phyloP scores from a whole-genome alignment of 2,888 invertebrate genomes.

The Cataglyphis rosenhaueri region DNA sequence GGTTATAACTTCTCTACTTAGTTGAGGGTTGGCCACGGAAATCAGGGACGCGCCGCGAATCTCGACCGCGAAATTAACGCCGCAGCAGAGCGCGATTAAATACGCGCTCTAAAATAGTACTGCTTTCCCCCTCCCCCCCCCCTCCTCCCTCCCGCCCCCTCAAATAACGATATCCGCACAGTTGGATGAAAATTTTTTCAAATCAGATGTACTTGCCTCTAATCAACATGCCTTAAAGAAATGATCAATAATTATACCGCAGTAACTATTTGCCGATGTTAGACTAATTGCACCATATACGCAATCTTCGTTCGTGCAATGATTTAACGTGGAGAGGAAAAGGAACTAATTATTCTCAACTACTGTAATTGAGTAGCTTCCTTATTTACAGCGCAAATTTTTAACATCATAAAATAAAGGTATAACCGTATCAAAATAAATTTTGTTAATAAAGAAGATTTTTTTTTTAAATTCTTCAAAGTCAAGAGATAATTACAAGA shows the following conservation, averaged over 20 bases:
- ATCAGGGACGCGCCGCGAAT: background rate
- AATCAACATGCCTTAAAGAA: background rate
- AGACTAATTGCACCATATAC: slow-evolving; percentile 18
- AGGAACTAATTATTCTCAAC: slow-evolving; percentile 4
- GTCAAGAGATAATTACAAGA: background rate
- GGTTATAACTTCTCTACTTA: slow-evolving; percentile 47
- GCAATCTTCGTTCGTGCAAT: background rate
- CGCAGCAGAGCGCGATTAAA: background rate
- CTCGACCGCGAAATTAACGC: slow-evolving; percentile 46
- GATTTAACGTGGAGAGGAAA: background rate
- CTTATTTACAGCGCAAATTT: background rate
- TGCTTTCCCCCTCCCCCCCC: no score
- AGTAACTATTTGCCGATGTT: slow-evolving; percentile 14
- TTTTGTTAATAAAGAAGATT: background rate
- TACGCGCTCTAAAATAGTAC: background rate
- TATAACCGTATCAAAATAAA: background rate
- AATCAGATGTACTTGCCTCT: slow-evolving; percentile 8
- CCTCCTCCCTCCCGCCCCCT: no score
- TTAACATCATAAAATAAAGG: slow-evolving; percentile 2
- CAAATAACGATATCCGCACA: slow-evolving; percentile 8
- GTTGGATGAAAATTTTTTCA: background rate
- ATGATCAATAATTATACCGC: slow-evolving; percentile 20
- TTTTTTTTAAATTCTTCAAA: background rate
- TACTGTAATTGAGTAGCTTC: slow-evolving; percentile 5
- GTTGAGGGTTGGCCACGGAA: background rate